Evolutionary conservation across 2,113 vertebrate genomes (phyloP), one percentile per base, ranked within the genome.

Genomic region (Cariama cristata): DNA sequence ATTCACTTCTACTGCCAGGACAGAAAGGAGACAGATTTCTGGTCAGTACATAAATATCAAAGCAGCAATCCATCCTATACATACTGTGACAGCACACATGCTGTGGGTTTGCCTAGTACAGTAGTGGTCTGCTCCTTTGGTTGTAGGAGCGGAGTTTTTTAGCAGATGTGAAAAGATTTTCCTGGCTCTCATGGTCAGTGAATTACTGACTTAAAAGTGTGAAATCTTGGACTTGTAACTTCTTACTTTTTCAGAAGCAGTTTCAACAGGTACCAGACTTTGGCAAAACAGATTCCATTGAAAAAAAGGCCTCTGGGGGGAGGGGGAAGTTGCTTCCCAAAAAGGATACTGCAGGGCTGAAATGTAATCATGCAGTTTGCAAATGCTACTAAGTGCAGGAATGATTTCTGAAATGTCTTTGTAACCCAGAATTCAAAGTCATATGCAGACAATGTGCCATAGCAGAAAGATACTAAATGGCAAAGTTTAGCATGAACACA

Each of bases 1-100:
- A 91, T 80, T 95, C 82, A 86, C 45, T 94, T 76, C 74, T 95
- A 63, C 68, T 87, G 68, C 73, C 84, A 96, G 86, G 74, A 93
- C 53, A 95, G 91, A 91, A 93, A 71, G 56, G 73, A 89, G 68
- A 92, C 69, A 62, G 63, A 71, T 90, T 96, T 95, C 79, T 93
- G 72, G 68, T 88, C 84, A 58, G 40, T 40, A 80, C 62, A 85
- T 69, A 95, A 86, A 69, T 47, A 76, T 38, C 79, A 72, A 89
- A 93, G 64, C 79, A 91, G 93, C 66, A 79, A 75, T 85, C 80
- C 67, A 63, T 26, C 58, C 83, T 62, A 76, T 33, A 58, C 49
- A 71, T 28, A 72, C 27, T 0, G 0, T 75, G 92, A 53, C 76
- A 85, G 87, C 77, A 45, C 7, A 30, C 55, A 19, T 6, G 45